Evolutionary conservation across 53 echinoderm and acorn worm genomes (phyloP).

Genomic region (Mesocentrotus franciscanus): DNA sequence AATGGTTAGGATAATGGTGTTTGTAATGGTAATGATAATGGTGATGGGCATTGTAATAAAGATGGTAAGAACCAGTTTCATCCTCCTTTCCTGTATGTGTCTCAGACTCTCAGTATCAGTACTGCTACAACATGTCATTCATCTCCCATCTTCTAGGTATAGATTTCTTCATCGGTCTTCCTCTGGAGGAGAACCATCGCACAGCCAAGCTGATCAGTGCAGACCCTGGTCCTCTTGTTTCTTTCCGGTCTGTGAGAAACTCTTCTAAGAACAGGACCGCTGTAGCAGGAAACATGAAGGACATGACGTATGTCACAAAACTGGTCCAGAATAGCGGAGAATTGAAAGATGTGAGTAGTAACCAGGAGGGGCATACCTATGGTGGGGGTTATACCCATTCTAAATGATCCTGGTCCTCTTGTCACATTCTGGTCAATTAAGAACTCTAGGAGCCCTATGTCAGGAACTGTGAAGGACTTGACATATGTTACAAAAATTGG

Average conservation of each 20-base stretch:
- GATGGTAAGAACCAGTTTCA: background rate
- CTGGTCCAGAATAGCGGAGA: constrained; percentile 40
- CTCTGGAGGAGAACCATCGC: constrained; percentile 49
- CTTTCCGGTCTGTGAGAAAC: background rate
- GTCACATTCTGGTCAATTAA: background rate
- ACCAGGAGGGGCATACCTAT: background rate
- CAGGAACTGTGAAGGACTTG: background rate
- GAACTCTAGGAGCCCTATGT: background rate
- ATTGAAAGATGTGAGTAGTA: constrained; percentile 29
- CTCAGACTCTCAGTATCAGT: background rate
- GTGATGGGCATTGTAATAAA: no score
- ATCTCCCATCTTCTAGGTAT: constrained; percentile 33
- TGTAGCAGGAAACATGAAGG: background rate
- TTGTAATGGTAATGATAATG: no score
- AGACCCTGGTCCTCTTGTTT: constrained; percentile 6
- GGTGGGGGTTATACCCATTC: background rate
- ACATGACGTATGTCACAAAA: background rate
- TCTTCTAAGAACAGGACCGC: constrained; percentile 38
- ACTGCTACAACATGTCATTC: background rate
- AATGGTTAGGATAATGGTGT: no score
- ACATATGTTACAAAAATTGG: background rate
- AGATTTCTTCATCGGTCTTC: constrained; percentile 70
- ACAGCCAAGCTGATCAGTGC: constrained; percentile 52
- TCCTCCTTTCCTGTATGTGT: no score
- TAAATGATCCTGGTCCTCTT: background rate